phyloP scores from a whole-genome alignment of 2,888 invertebrate species.

The Mayetiola destructor region DNA sequence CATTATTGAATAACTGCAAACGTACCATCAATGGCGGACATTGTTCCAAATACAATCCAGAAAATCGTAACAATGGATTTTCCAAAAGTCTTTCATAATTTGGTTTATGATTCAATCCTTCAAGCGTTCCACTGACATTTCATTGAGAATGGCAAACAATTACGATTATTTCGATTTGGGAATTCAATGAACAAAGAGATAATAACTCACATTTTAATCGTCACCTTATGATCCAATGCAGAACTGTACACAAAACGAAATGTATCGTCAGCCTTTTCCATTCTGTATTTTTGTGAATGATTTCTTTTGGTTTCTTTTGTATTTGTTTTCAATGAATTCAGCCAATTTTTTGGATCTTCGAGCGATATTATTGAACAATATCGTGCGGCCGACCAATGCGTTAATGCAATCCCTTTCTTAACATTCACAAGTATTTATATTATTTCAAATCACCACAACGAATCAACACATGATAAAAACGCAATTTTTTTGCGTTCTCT shows the following conservation, averaged over 20 bases:
- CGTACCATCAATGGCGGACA: constrained; percentile 81
- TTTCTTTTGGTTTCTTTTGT: too few species aligned
- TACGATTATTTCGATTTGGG: background rate
- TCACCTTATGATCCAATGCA: constrained; percentile 69
- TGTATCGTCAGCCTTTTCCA: constrained; percentile 64
- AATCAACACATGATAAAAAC: background rate
- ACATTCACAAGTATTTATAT: background rate
- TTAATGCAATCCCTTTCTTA: background rate
- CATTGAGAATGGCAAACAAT: background rate
- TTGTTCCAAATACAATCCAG: constrained; percentile 70
- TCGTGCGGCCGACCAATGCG: background rate
- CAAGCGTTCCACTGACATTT: constrained; percentile 67
- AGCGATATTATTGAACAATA: too few species aligned
- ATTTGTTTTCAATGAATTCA: too few species aligned
- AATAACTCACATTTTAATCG: constrained; percentile 76
- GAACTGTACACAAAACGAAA: constrained; percentile 84
- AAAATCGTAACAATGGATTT: constrained; percentile 81
- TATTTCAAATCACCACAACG: background rate
- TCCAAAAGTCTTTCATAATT: constrained; percentile 74
- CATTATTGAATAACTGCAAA: constrained; percentile 70
- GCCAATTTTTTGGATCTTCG: background rate
- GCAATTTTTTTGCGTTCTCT: background rate
- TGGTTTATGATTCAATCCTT: constrained; percentile 75
- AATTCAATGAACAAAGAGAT: constrained; percentile 17
- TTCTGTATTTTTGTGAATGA: constrained; percentile 23